Conservation (phyloP, 2,888 invertebrate genomes). For the Arctia plantaginis region DNA sequence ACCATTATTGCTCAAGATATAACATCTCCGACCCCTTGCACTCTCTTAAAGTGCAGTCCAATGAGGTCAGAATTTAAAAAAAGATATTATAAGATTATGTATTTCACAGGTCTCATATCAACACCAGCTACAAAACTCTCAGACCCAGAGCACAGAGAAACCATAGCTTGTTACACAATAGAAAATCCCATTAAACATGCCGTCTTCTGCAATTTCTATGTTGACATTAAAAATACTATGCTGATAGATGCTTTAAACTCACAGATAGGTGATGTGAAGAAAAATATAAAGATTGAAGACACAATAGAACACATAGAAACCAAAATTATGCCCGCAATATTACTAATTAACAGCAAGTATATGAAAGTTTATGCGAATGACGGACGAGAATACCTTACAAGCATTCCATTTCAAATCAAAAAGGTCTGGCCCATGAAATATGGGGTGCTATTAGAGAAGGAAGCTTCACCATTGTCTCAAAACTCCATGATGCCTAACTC, state of each 20-base stretch:
- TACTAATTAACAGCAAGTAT: constrained; percentile 91
- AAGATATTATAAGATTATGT: not conserved
- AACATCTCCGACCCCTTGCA: no score
- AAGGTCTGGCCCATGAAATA: constrained; percentile 94
- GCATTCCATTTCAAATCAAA: constrained; percentile 92
- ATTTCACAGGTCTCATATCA: constrained; percentile 81
- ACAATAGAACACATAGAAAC: constrained; percentile 83
- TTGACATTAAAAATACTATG: constrained; percentile 85
- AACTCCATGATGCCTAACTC: constrained; percentile 72
- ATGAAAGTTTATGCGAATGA: constrained; percentile 92
- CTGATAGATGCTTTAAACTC: constrained; percentile 83
- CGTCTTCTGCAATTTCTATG: constrained; percentile 89
- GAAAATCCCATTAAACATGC: constrained; percentile 94
- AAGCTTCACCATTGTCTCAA: constrained; percentile 74
- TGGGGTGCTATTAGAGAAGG: constrained; percentile 94
- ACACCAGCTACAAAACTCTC: constrained; percentile 82
- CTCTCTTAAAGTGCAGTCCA: no score
- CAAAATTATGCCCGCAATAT: constrained; percentile 88
- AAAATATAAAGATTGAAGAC: constrained; percentile 81
- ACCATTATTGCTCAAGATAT: not conserved
- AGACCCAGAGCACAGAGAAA: constrained; percentile 84
- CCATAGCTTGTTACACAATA: constrained; percentile 91
- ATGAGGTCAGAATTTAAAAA: not conserved
- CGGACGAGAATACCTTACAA: constrained; percentile 93
- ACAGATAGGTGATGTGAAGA: constrained; percentile 81